phyloP scores from a whole-genome alignment of 1,140 invertebrate genomes.

The Lordiphosa collinella region DNA sequence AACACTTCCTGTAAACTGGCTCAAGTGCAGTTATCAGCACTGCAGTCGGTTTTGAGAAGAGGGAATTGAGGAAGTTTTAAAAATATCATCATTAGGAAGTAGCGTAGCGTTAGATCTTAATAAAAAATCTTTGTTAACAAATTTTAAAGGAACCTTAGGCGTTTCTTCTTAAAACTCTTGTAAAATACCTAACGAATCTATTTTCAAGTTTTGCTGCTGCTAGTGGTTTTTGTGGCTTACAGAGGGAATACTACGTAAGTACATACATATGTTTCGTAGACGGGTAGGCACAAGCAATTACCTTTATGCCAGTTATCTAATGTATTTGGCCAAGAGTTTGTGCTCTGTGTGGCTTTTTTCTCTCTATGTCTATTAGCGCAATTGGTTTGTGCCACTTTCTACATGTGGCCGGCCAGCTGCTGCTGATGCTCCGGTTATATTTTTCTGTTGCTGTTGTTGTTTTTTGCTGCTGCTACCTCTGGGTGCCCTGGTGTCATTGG shows the following conservation, averaged over 20 bases:
- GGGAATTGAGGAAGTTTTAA: no score
- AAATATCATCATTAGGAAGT: constrained; percentile 1
- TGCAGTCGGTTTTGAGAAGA: no score
- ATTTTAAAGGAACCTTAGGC: no score
- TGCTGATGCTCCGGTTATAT: constrained; percentile 20
- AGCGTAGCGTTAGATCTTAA: no score
- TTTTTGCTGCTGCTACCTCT: constrained; percentile 6
- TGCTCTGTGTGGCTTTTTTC: constrained; percentile 25
- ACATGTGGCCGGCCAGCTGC: constrained; percentile 15
- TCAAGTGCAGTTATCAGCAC: no score
- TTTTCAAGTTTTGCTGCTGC: no score
- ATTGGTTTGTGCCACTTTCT: constrained; percentile 66
- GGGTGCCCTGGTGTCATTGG: background rate
- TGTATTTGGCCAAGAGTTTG: constrained; percentile 18
- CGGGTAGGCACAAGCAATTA: constrained; percentile 32
- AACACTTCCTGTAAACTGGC: constrained; percentile 30
- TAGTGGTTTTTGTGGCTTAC: constrained; percentile 22
- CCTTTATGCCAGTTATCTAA: constrained; percentile 52
- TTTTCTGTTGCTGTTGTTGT: background rate
- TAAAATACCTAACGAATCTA: no score
- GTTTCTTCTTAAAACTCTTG: no score
- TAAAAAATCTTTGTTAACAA: no score
- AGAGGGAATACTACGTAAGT: constrained; percentile 10
- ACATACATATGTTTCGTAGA: background rate
- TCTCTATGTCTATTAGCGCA: constrained; percentile 50